A percentile compares a stretch with the other conserved stretches of the same genome.
Evolutionary conservation across 2,888 invertebrate species (phyloP).

Genomic region (Carterocephalus palaemon): DNA sequence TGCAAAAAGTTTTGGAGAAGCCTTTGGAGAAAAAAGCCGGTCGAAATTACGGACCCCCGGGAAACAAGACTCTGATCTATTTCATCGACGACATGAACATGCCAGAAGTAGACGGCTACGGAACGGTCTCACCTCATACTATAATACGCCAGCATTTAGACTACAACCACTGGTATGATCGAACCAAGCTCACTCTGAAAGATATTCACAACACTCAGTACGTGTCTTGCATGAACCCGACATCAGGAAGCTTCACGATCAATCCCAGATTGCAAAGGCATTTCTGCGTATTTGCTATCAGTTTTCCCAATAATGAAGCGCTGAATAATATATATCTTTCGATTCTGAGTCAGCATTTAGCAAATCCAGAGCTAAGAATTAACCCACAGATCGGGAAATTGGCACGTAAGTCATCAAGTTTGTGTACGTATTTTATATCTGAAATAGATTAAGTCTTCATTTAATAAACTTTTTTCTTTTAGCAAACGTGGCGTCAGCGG

Average conservation of each 20-base stretch:
- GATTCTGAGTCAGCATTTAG: conserved; percentile 91
- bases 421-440: too few relatives aligned
- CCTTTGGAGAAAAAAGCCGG: conserved; percentile 98
- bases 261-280: conserved; percentile 95
- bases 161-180: conserved; percentile 94
- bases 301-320: conserved; percentile 89
- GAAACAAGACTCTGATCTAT: conserved; percentile 94
- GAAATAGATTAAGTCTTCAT: background rate
- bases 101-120: conserved; percentile 94
- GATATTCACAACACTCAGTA: conserved; percentile 98
- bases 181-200: conserved; percentile 91
- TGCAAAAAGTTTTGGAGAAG: conserved; percentile 95
- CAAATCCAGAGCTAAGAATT: conserved; percentile 90
- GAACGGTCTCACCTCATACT: conserved; percentile 97
- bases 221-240: conserved; percentile 98
- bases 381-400: conserved; percentile 83
- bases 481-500: conserved; percentile 87
- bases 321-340: conserved; percentile 92
- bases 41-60: conserved; percentile 96
- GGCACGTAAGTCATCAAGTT: conserved; percentile 73
- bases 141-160: conserved; percentile 96
- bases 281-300: conserved; percentile 92
- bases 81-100: conserved; percentile 99
- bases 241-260: conserved; percentile 97
- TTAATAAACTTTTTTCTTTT: conserved; percentile 3